These are phyloP conservation scores for Cryptoprocta ferox DNA, from an alignment of 2,797 vertebrate species.

Conservation along the genomic window DNA sequence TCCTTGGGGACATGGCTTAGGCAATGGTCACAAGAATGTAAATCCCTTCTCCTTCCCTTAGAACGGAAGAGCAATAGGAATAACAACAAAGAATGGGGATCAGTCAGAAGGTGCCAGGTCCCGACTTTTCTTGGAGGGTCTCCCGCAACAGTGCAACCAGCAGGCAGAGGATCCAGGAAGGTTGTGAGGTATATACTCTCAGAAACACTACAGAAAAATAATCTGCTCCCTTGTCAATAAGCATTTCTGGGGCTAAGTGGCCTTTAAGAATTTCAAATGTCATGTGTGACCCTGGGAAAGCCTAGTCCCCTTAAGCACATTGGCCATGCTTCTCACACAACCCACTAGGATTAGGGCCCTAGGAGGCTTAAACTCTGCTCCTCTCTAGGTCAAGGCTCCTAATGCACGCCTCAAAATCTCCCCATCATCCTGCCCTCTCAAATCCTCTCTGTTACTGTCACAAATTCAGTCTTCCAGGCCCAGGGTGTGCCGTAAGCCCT, in stretches of 20 bases:
- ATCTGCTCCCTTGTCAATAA: background rate
- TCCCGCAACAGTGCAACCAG: background rate
- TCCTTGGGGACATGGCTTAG: background rate
- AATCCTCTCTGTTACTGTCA: background rate
- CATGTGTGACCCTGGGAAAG: background rate
- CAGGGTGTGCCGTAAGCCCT: background rate
- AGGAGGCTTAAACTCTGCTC: background rate
- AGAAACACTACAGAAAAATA: background rate
- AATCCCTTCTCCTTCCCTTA: background rate
- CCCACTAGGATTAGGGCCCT: background rate
- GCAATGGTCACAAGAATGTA: background rate
- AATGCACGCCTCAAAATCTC: background rate
- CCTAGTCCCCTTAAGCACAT: background rate
- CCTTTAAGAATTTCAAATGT: background rate
- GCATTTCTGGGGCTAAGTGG: background rate
- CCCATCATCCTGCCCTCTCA: background rate
- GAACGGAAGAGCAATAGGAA: background rate
- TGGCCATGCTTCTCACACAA: background rate
- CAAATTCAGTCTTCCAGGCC: background rate
- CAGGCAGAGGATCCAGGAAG: background rate
- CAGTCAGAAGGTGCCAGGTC: background rate
- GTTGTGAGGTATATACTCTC: background rate
- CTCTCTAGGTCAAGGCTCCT: background rate
- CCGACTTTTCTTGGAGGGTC: background rate
- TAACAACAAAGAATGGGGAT: background rate